Base-by-base conservation (phyloP, 2,797 vertebrate species). In the Chromobotia macracanthus region DNA sequence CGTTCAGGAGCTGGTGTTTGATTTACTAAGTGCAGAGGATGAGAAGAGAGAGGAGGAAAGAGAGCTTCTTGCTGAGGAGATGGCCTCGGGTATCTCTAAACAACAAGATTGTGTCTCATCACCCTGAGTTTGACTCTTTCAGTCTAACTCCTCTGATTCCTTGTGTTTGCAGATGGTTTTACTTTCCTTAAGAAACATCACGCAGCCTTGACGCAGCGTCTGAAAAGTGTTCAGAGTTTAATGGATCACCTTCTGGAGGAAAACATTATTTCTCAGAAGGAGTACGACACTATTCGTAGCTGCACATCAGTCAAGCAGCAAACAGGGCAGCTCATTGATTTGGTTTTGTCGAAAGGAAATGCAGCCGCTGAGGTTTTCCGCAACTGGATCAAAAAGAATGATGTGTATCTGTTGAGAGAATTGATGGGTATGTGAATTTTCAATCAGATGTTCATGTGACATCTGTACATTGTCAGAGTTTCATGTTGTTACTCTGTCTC, bases 1-100 rank as follows among this genome's bases (percentile, higher is more conserved):
- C 0, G 93, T 97, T 51, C 96, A 95, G 81, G 96, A 97, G 75
- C 93, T 98, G 82, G 95, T 99, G 19, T 95, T 91, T 41, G 97
- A 97, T 83, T 92, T 99, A 77, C 89, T 98, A 25, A 92, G 89
- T 79, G 96, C 97, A 0, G 95, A 96, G 86, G 96, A 98, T 88
- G 96, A 98, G 80, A 97, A 96, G 83, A 95, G 93, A 79, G 96
- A 96, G 77, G 97, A 99, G 72, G 96, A 99, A 80, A 92, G 93
- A 41, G 97, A 98, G 84, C 95, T 95, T 85, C 89, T 96, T 25
- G 89, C 91, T 0, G 98, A 99, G 88, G 96, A 96, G 66, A 91
- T 92, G 87, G 95, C 95, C 4, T 97, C 96, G 90, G 97, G 98
- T 99, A 92, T 31, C 61, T 0, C 48, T 11, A 25, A 35, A 5